These are phyloP conservation scores for Stomatorhinus ivindoensis DNA, from an alignment of 2,113 vertebrate genomes.

Conservation along the genomic window DNA sequence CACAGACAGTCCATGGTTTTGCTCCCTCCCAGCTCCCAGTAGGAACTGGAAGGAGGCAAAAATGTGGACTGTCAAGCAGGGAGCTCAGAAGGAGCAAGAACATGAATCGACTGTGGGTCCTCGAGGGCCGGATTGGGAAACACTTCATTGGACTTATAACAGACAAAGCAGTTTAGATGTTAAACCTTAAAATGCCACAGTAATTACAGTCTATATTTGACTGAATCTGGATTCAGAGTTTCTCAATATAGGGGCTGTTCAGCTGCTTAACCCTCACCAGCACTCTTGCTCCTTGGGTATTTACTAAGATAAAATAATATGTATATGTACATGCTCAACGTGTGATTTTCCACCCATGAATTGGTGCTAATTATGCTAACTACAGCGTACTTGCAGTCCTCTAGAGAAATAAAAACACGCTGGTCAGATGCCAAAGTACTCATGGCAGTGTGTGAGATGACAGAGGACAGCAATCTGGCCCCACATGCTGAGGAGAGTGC, in stretches of 20 bases:
- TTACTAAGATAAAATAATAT: slow-evolving; percentile 10
- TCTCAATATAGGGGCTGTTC: not conserved
- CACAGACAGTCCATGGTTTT: not conserved
- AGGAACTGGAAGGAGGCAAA: not conserved
- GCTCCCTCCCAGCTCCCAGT: not conserved
- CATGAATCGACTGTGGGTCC: too few species aligned
- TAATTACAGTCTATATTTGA: not conserved
- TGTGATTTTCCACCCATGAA: not conserved
- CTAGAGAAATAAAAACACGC: not conserved
- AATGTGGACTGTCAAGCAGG: too few species aligned
- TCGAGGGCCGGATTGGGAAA: not conserved
- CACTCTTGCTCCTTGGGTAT: not conserved
- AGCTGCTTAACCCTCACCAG: not conserved
- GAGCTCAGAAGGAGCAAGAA: too few species aligned
- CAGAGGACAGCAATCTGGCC: not conserved
- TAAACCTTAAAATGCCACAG: not conserved
- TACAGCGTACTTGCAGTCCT: not conserved
- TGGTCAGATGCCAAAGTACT: not conserved
- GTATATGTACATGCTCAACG: not conserved
- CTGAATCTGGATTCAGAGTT: not conserved
- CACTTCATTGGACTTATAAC: not conserved
- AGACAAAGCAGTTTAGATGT: not conserved
- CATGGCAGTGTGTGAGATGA: not conserved
- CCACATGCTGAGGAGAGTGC: not conserved
- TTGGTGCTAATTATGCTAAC: not conserved